Percentiles rank a stretch among this genome's conserved stretches.
Conservation (phyloP, 2,888 invertebrate genomes). For the Leptinotarsa haldemani region DNA sequence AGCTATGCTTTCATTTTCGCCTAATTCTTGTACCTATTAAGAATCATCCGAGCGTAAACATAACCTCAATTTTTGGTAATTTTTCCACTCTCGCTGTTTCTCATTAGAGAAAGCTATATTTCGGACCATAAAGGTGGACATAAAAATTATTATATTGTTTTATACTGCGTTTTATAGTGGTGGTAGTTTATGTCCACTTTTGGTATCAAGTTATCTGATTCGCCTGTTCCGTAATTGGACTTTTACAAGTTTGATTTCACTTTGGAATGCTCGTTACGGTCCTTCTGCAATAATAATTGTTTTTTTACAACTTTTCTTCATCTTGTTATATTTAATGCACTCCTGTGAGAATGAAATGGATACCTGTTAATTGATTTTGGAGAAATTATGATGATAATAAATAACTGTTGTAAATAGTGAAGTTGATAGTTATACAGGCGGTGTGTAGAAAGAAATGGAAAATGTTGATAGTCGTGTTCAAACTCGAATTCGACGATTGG, state of each 20-base stretch:
- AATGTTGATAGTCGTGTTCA: too few relatives aligned
- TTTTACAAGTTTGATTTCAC: constrained; percentile 7
- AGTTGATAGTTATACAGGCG: neutral
- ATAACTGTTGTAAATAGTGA: neutral
- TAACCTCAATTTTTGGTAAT: constrained; percentile 39
- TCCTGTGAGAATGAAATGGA: neutral
- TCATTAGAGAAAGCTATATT: constrained; percentile 32
- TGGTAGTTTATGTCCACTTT: neutral
- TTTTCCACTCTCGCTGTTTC: constrained; percentile 32
- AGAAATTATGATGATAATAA: neutral
- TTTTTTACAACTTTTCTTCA: neutral
- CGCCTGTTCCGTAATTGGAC: constrained; percentile 8
- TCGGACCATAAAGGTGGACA: constrained; percentile 14
- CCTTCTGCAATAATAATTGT: neutral
- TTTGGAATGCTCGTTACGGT: neutral
- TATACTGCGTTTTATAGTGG: neutral
- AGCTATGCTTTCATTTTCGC: constrained; percentile 23
- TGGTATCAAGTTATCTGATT: neutral
- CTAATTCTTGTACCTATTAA: neutral
- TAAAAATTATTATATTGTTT: constrained; percentile 20
- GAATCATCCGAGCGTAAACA: constrained; percentile 28
- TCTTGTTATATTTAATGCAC: constrained; percentile 5
- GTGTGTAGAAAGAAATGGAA: neutral
- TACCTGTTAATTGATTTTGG: neutral
- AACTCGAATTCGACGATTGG: too few relatives aligned